Percentiles rank a stretch among this genome's conserved stretches.
Evolutionary conservation across 2,888 invertebrate genomes (phyloP).

Genomic region (Xestia rhomboidea): DNA sequence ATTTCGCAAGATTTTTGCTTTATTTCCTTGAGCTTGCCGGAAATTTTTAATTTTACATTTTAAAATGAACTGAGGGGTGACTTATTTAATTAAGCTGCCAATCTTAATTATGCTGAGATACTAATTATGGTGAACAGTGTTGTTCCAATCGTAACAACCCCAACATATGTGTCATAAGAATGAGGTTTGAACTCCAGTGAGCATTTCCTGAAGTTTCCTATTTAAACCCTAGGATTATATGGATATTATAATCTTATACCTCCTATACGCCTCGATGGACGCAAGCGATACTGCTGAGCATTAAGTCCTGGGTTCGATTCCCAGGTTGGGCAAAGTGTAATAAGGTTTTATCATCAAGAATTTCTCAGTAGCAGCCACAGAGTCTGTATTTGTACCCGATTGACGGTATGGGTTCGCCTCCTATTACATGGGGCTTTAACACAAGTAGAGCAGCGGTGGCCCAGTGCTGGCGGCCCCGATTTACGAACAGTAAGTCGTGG

Average conservation of each 20-base stretch:
- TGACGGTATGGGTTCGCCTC: background rate
- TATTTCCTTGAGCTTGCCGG: background rate
- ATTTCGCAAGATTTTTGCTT: slow-evolving; percentile 7
- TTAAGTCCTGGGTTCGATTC: background rate
- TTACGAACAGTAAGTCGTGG: no score
- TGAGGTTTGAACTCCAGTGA: no score
- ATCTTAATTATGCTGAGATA: background rate
- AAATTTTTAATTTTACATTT: slow-evolving; percentile 10
- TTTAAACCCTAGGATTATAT: no score
- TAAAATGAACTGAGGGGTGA: background rate
- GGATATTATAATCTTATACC: background rate
- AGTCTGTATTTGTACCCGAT: background rate
- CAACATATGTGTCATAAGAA: background rate
- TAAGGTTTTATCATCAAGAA: background rate
- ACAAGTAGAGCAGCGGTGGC: no score
- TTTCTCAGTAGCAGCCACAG: background rate
- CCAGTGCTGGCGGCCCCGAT: no score
- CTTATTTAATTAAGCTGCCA: background rate
- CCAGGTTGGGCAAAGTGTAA: background rate
- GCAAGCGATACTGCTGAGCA: background rate
- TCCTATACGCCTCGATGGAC: background rate
- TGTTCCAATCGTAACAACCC: background rate
- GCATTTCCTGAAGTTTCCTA: no score
- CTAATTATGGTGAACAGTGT: background rate
- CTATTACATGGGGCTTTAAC: no score